Evolutionary conservation across 2,113 vertebrate genomes (phyloP).

Genomic region (Rhabdornis inornatus): DNA sequence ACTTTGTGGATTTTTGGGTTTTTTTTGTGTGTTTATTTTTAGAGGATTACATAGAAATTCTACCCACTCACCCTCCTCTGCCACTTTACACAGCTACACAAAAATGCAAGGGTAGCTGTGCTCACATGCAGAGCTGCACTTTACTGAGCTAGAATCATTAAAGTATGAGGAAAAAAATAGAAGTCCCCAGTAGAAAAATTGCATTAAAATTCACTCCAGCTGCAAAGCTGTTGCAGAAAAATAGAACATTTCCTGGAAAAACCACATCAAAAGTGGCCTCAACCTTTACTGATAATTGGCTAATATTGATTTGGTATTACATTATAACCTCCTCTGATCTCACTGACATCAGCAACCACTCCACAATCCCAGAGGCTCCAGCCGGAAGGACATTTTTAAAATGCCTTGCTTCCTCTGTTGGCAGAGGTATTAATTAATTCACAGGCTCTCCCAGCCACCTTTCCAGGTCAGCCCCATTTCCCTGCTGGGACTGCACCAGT

Average conservation of each 20-base stretch:
- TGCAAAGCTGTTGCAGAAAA: conserved; percentile 14
- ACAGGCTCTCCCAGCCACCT: background rate
- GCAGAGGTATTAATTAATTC: conserved; percentile 40
- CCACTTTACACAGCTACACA: background rate
- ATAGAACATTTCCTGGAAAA: conserved; percentile 16
- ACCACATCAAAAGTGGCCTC: conserved; percentile 18
- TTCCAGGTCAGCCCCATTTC: conserved; percentile 29
- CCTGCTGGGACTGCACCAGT: conserved; percentile 8
- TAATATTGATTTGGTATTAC: conserved; percentile 57
- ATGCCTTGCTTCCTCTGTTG: background rate
- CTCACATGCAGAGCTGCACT: accelerated
- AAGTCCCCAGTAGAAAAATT: background rate
- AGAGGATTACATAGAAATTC: background rate
- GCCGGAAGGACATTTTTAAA: conserved; percentile 15
- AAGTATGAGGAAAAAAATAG: background rate
- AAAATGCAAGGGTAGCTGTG: background rate
- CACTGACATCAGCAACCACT: conserved; percentile 16
- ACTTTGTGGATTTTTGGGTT: background rate
- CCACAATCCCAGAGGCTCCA: conserved; percentile 29
- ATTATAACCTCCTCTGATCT: conserved; percentile 39
- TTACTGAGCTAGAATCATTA: background rate
- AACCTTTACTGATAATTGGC: conserved; percentile 47
- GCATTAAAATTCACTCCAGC: conserved; percentile 23
- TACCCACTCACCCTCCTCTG: background rate
- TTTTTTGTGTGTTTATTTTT: background rate